A percentile compares a stretch with the other conserved stretches of the same genome.
phyloP scores from a whole-genome alignment of 2,888 invertebrate species.

The Atethmia centrago region DNA sequence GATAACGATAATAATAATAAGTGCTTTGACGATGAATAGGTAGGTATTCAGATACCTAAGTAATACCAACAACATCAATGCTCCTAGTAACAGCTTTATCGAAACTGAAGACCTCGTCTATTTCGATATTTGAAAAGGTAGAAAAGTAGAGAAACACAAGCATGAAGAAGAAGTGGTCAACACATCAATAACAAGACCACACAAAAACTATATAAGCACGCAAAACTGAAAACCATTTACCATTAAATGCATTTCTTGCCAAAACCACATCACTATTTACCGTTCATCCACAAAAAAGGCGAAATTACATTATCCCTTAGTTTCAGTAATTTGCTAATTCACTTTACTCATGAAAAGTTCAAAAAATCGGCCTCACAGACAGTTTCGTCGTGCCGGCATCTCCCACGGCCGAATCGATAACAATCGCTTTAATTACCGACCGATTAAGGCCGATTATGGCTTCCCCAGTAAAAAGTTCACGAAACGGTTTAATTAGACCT shows the following conservation, averaged over 20 bases:
- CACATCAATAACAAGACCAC: not conserved
- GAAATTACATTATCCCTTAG: constrained; percentile 55
- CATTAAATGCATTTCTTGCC: constrained; percentile 22
- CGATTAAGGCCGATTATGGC: constrained; percentile 74
- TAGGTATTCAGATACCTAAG: not conserved
- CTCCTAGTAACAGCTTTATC: no score
- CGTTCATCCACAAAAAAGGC: constrained; percentile 57
- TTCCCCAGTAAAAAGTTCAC: constrained; percentile 64
- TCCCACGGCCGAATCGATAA: constrained; percentile 70
- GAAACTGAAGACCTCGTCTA: not conserved
- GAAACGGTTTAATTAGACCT: constrained; percentile 72
- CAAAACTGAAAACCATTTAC: constrained; percentile 28
- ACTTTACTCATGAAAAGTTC: constrained; percentile 57
- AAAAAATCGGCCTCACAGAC: constrained; percentile 71
- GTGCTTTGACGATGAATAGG: not conserved
- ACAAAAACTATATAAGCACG: constrained; percentile 1
- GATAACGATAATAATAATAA: not conserved
- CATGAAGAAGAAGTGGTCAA: not conserved
- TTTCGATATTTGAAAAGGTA: not conserved
- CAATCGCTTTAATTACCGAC: constrained; percentile 72
- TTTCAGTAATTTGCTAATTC: constrained; percentile 60
- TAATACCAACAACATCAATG: not conserved
- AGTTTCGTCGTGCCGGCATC: constrained; percentile 65
- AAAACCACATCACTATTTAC: constrained; percentile 51
- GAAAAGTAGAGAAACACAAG: not conserved